Conservation (phyloP, 2,888 invertebrate species). For the Deilephila elpenor region DNA sequence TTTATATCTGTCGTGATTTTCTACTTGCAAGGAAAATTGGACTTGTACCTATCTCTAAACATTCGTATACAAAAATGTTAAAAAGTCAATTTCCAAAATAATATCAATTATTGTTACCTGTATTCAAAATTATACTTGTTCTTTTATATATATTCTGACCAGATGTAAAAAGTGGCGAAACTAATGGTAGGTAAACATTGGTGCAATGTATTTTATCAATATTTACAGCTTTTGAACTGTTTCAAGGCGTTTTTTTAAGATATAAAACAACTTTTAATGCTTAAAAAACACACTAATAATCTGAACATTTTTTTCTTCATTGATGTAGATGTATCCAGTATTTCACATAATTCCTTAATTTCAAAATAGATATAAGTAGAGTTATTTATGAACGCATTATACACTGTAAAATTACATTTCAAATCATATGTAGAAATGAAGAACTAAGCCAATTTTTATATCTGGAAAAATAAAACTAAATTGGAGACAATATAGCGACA, state of each 20-base stretch:
- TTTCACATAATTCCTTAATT: too few relatives aligned
- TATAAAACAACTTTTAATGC: too few relatives aligned
- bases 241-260: too few relatives aligned
- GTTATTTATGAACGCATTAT: too few relatives aligned
- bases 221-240: too few relatives aligned
- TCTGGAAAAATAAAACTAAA: constrained; percentile 5
- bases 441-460: background rate
- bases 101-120: constrained; percentile 23
- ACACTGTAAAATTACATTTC: too few relatives aligned
- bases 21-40: constrained; percentile 9
- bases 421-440: background rate
- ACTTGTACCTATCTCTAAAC: background rate
- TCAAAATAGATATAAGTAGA: too few relatives aligned
- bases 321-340: too few relatives aligned
- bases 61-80: constrained; percentile 16
- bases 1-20: constrained; percentile 14
- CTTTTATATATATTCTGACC: background rate
- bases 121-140: constrained; percentile 26
- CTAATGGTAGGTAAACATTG: background rate
- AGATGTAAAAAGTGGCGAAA: background rate
- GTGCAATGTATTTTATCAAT: too few relatives aligned
- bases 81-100: constrained; percentile 26
- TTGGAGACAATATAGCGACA: constrained; percentile 33
- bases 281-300: too few relatives aligned
- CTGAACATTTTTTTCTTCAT: too few relatives aligned